Percentiles rank a stretch among this genome's conserved stretches.
Evolutionary conservation across 2,113 vertebrate genomes (phyloP).

Genomic region (Xenus cinereus): DNA sequence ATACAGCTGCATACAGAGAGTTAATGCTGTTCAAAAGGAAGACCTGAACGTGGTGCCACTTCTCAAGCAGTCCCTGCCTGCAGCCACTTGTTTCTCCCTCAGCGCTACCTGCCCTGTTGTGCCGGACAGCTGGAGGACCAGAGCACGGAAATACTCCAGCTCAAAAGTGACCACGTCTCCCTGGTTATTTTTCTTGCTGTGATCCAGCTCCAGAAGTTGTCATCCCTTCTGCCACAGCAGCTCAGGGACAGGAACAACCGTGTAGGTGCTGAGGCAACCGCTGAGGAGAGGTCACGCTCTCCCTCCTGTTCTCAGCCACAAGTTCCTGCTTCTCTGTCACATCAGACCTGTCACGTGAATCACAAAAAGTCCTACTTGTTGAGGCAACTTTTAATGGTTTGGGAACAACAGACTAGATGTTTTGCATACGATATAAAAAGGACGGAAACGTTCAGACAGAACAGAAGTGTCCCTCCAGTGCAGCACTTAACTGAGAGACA

Average conservation of each 20-base stretch:
- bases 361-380: neutral
- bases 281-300: neutral
- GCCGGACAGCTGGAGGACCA: neutral
- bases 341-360: too few relatives aligned
- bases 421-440: neutral
- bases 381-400: neutral
- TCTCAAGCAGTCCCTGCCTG: neutral
- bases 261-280: accelerated
- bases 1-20: neutral
- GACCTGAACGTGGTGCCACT: neutral
- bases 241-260: neutral
- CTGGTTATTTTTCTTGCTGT: neutral
- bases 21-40: neutral
- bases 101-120: accelerated
- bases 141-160: neutral
- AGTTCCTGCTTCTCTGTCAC: neutral
- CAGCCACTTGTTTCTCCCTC: neutral
- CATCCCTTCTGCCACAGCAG: neutral
- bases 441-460: neutral
- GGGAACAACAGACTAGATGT: neutral
- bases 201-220: neutral
- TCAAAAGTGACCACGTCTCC: accelerated
- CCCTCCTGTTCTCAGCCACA: neutral
- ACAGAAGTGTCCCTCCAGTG: neutral
- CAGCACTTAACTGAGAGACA: neutral